phyloP scores from a whole-genome alignment of 2,113 vertebrate genomes.

The Eurypyga helias region DNA sequence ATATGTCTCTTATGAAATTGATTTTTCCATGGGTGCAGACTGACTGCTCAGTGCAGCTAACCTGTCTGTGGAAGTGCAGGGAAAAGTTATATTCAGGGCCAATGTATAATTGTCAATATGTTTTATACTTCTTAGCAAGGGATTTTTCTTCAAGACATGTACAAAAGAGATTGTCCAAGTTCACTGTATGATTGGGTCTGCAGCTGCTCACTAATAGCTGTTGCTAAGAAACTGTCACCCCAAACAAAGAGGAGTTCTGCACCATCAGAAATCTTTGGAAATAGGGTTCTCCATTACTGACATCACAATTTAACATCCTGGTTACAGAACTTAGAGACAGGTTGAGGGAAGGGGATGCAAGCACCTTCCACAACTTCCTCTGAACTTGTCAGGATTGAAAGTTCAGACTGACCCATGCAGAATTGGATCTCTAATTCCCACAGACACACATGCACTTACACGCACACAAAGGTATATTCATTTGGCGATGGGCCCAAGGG shows the following conservation, averaged over 20 bases:
- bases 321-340: not conserved
- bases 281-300: slow-evolving; percentile 42
- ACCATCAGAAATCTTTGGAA: slow-evolving; percentile 72
- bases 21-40: slow-evolving; percentile 69
- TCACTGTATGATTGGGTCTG: slow-evolving; percentile 70
- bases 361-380: not conserved
- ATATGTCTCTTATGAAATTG: slow-evolving; percentile 75
- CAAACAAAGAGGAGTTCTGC: slow-evolving; percentile 64
- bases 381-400: not conserved
- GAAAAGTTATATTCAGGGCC: slow-evolving; percentile 51
- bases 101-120: slow-evolving; percentile 70
- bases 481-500: rapidly evolving
- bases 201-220: slow-evolving; percentile 68
- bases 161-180: slow-evolving; percentile 67
- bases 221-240: slow-evolving; percentile 74
- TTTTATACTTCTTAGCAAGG: slow-evolving; percentile 69
- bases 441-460: rapidly evolving
- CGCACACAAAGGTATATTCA: not conserved
- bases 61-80: slow-evolving; percentile 14
- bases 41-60: slow-evolving; percentile 45
- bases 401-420: not conserved
- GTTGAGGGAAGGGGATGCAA: not conserved
- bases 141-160: slow-evolving; percentile 62
- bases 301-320: not conserved
- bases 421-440: not conserved